Evolutionary conservation across 2,797 vertebrate genomes (phyloP).

Genomic region (Fundulus diaphanus): DNA sequence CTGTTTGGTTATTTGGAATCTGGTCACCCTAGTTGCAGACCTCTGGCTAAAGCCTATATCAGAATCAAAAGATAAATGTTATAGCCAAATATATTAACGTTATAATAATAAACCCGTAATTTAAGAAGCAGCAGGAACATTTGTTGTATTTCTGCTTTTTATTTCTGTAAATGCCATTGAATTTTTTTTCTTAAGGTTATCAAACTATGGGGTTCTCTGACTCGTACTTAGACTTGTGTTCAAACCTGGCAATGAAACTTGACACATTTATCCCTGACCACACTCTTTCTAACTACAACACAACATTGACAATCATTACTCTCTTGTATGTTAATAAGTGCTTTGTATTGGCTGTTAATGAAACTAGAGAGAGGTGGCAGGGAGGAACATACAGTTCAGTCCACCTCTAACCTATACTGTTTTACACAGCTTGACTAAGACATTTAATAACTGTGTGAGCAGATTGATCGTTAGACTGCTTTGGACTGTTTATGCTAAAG

Average conservation of each 20-base stretch:
- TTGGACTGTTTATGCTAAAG: conserved; percentile 29
- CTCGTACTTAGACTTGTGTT: conserved; percentile 14
- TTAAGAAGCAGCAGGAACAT: background rate
- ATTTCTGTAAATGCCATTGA: no score
- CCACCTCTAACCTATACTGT: conserved; percentile 33
- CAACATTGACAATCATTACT: conserved; percentile 68
- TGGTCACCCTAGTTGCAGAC: no score
- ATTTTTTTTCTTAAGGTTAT: background rate
- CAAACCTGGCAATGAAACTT: conserved; percentile 10
- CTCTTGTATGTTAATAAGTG: conserved; percentile 56
- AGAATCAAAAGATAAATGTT: background rate
- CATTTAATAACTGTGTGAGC: conserved; percentile 14
- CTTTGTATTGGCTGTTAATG: conserved; percentile 16
- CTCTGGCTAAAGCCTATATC: background rate
- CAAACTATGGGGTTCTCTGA: background rate
- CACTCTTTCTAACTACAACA: conserved; percentile 33
- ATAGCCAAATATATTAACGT: background rate
- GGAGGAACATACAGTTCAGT: conserved; percentile 30
- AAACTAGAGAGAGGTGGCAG: conserved; percentile 22
- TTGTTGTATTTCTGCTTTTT: background rate
- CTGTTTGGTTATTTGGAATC: no score
- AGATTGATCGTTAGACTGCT: conserved; percentile 17
- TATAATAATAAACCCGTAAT: background rate
- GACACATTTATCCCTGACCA: conserved; percentile 30
- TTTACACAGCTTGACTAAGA: conserved; percentile 19